Base-by-base conservation (phyloP, 2,888 invertebrate genomes). In the Arenicola marina region DNA sequence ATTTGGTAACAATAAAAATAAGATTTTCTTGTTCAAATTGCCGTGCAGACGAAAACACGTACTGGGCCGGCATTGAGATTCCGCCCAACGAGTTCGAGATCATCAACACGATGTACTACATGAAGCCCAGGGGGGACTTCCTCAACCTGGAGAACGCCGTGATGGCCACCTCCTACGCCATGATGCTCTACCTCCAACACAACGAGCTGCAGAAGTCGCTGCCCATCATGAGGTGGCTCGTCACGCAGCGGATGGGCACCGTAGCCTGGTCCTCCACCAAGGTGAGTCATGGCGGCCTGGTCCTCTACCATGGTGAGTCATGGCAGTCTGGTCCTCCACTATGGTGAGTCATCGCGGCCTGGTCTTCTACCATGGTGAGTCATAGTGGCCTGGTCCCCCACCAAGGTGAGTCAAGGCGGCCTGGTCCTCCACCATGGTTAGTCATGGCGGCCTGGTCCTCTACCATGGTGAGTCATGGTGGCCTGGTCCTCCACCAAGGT, bases 141-240 rank as follows among this genome's bases (percentile, higher is more conserved):
- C 58, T 56, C 0, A 63, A 72, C 46, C 54, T 65, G 4, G 72
- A 62, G 29, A 53, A 92, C 78, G 96, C 95, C 82, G 91, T 96
- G 51, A 94, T 94, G 77, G 89, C 95, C 0, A 97, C 96, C 0
- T 91, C 95, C 0, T 96, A 95, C 81, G 96, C 92, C 0, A 85
- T 97, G 55, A 85, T 96, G 74, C 91, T 94, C 0, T 93, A 94
- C 79, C 77, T 80, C 58, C 58, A 55, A 7, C 76, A 75, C 45
- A 76, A 76, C 59, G 56, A 62, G n/a, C 46, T 65, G 29, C 51
- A 54, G 1, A 63, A 48, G 18, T 56, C 73, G 4, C 38, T 62
- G 51, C 77, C 79, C 34, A 76, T 80, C 74, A 81, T 83, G 80
- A 72, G 70, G 60, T 83, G 82, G 81, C 69, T 83, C 2, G 77